Conservation (phyloP, 2,113 vertebrate species). For the Callocephalon fimbriatum region DNA sequence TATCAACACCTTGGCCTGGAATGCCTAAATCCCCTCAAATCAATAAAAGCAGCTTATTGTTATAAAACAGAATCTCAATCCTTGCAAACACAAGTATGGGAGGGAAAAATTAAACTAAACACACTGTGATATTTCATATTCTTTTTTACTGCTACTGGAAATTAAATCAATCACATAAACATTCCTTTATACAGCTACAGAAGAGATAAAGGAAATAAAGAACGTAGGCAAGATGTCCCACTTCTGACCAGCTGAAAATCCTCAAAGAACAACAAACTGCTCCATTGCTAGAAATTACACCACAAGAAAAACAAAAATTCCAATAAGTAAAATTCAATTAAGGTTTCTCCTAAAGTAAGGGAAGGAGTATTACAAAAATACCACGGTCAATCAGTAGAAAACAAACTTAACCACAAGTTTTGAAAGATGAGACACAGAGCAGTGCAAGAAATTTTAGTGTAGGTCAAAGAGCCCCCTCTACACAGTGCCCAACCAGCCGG, state of each 20-base stretch:
- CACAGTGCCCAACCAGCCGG: accelerated
- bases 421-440: neutral
- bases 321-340: neutral
- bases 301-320: neutral
- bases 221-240: neutral
- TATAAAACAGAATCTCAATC: neutral
- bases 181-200: neutral
- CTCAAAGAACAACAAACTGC: neutral
- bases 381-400: accelerated
- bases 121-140: accelerated
- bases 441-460: accelerated
- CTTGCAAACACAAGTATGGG: neutral
- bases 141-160: neutral
- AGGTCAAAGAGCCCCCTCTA: neutral
- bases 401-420: neutral
- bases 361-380: neutral
- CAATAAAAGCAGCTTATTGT: neutral
- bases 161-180: neutral
- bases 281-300: neutral
- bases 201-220: neutral
- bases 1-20: neutral
- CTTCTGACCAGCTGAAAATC: neutral
- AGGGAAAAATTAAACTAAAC: neutral
- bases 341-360: neutral
- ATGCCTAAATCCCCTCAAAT: neutral